Evolutionary conservation across 2,888 invertebrate species (phyloP), one percentile per base, ranked within the genome.

Genomic region (Cheilosia grossa): DNA sequence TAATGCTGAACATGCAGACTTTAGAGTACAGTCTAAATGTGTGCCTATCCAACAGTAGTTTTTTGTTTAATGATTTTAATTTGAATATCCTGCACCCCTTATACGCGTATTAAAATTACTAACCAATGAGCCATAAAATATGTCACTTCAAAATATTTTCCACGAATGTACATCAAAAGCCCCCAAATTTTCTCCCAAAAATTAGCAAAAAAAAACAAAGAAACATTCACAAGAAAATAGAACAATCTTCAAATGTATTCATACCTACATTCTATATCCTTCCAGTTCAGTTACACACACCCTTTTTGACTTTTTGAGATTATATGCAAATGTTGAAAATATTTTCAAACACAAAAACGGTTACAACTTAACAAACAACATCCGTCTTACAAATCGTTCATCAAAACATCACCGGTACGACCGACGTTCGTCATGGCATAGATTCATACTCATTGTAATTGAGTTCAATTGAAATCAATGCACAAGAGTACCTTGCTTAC

Each of bases 381-480:
- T 79, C 33, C 69, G 58, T 59, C 80, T 69, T 59, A 70, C 64
- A 75, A 80, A 80, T 83, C 75, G 83, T 80, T 80, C 70, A 47
- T 85, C 80, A 85, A 85, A 85, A 80, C 80, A 85, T 75, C 69
- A 49, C 56, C 42, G 61, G 33, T 30, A 37, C 4, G 13, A 17
- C 47, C 63, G 44, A 17, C 47, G 17, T 17, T 40, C 37, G 58
- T 13, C 51, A 30, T 64, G 66, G 10, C 21, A 67, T 7, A 6
- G 27, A 27, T 79, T 66, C 30, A 30, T 30, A 30, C 27, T 27
- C 27, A 85, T 53, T 69, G 15, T 80, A 80, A 80, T 80, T 70
- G 80, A 70, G 74, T 85, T 81, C 80, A 85, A 85, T 85, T 80
- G 75, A 80, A 85, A 85, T 80, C 70, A 75, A 70, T 80, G 67